A percentile compares a stretch with the other conserved stretches of the same genome.
Conservation (phyloP, 2,797 vertebrate genomes). For the Nyctibius grandis region DNA sequence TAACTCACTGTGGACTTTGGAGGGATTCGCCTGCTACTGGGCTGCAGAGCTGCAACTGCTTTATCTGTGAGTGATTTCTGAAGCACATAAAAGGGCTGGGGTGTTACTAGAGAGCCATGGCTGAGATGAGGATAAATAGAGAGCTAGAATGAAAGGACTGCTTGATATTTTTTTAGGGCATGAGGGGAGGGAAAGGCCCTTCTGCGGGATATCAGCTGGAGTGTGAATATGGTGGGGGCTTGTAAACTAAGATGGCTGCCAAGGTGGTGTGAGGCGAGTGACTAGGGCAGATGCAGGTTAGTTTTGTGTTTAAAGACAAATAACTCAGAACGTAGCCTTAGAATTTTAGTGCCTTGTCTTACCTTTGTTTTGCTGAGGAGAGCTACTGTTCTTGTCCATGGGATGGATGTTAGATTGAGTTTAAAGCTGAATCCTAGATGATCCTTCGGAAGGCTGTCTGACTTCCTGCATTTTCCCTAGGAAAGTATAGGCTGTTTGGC, state of each 20-base stretch:
- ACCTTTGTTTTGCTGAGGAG: background rate
- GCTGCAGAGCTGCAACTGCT: background rate
- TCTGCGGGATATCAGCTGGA: rapidly evolving
- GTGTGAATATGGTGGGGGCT: rapidly evolving
- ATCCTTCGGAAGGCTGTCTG: background rate
- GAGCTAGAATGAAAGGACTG: background rate
- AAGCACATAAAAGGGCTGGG: rapidly evolving
- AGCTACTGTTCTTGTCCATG: background rate
- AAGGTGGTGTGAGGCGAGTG: background rate
- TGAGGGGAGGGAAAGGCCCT: background rate
- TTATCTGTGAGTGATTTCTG: background rate
- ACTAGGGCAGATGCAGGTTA: rapidly evolving
- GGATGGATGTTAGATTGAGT: too few relatives aligned
- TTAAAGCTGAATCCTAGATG: background rate
- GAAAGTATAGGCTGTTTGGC: background rate
- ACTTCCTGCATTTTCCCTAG: background rate
- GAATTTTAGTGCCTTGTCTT: background rate
- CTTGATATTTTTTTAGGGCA: rapidly evolving
- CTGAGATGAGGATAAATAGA: background rate
- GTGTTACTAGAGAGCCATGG: background rate
- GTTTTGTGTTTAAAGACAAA: background rate
- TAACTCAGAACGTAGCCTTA: background rate
- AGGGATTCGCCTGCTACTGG: rapidly evolving
- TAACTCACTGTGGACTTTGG: rapidly evolving
- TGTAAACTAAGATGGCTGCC: background rate